Conservation (phyloP, 1,140 invertebrate genomes). For the Oreohelix idahoensis region DNA sequence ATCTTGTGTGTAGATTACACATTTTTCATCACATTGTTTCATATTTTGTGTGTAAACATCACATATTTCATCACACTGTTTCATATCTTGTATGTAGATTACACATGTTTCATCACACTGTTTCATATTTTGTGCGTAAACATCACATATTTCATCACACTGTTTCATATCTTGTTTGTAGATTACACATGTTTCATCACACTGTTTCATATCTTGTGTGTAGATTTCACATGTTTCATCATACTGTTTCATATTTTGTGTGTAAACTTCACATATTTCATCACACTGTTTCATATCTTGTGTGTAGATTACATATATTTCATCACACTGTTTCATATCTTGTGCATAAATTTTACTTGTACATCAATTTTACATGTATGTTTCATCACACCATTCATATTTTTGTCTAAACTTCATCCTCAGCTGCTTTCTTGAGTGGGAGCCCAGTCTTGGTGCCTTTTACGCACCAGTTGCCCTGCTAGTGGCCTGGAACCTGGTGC, state of each 20-base stretch:
- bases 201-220: neutral
- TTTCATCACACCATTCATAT: neutral
- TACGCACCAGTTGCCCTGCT: constrained; percentile 85
- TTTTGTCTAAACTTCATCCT: constrained; percentile 38
- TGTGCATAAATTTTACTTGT: neutral
- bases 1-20: neutral
- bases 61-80: no score
- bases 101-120: no score
- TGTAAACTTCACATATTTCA: no score
- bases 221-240: neutral
- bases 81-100: no score
- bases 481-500: constrained; percentile 81
- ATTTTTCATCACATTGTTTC: neutral
- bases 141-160: no score
- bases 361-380: no score
- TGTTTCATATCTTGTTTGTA: no score
- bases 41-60: no score
- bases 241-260: neutral
- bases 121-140: neutral
- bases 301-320: neutral
- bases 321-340: neutral
- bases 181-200: no score
- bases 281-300: neutral
- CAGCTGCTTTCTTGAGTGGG: constrained; percentile 85
- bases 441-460: constrained; percentile 85